phyloP scores from a whole-genome alignment of 1,140 invertebrate species.

The Brachionus calyciflorus region DNA sequence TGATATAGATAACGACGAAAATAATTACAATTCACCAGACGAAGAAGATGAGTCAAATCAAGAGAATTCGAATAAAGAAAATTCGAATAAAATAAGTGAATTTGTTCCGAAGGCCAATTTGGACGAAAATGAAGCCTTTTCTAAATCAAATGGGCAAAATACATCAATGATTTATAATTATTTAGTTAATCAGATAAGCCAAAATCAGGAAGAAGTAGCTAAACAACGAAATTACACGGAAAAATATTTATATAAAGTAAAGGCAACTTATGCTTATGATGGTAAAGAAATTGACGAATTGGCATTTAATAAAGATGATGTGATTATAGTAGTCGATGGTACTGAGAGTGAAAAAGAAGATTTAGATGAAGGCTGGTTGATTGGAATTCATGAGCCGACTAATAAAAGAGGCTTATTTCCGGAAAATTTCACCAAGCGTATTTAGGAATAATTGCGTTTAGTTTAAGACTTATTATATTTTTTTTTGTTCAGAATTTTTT shows the following conservation, averaged over 20 bases:
- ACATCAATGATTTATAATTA: background rate
- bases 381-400: constrained; percentile 84
- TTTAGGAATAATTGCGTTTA: background rate
- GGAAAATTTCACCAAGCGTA: constrained; percentile 76
- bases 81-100: background rate
- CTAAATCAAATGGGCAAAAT: background rate
- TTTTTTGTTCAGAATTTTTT: no score
- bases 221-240: background rate
- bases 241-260: constrained; percentile 25
- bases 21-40: constrained; percentile 1
- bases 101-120: background rate
- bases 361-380: constrained; percentile 97
- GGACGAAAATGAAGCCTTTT: background rate
- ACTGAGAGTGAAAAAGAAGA: constrained; percentile 63
- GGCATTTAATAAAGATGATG: constrained; percentile 25
- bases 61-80: background rate
- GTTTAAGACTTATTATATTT: no score
- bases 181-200: background rate
- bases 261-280: constrained; percentile 26
- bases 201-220: background rate
- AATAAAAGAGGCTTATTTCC: constrained; percentile 93
- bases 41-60: background rate
- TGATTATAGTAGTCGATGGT: constrained; percentile 18
- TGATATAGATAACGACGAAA: background rate
- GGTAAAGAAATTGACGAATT: constrained; percentile 32